Percentiles rank a stretch among this genome's conserved stretches.
These are phyloP conservation scores for Metalampra italica DNA, from an alignment of 2,888 invertebrate species.

Conservation along the genomic window DNA sequence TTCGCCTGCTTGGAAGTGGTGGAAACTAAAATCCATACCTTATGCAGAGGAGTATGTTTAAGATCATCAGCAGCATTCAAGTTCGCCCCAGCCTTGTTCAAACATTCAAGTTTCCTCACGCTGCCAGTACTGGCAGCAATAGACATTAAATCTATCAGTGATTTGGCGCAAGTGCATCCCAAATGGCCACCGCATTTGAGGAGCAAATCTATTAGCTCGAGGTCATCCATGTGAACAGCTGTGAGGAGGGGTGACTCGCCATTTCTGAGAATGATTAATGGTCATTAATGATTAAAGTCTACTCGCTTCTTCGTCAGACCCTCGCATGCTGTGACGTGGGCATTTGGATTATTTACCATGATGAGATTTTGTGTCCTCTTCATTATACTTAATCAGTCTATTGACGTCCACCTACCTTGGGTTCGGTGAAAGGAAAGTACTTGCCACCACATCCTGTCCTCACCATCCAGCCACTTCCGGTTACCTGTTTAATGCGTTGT, in stretches of 20 bases:
- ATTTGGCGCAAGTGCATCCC: slow-evolving; percentile 73
- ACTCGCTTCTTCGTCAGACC: no score
- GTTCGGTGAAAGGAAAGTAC: no score
- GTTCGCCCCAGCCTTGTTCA: slow-evolving; percentile 82
- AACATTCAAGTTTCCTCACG: slow-evolving; percentile 77
- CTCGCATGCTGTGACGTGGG: no score
- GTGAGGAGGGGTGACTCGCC: slow-evolving; percentile 85
- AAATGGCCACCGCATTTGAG: slow-evolving; percentile 87
- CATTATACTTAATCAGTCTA: no score
- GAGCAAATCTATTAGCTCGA: slow-evolving; percentile 81
- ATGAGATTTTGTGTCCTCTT: no score
- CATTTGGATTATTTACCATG: no score
- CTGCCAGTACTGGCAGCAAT: slow-evolving; percentile 81
- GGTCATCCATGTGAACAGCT: slow-evolving; percentile 82
- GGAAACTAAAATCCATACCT: slow-evolving; percentile 49
- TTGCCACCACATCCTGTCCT: no score
- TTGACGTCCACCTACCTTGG: no score
- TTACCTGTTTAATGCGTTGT: no score
- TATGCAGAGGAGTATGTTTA: slow-evolving; percentile 83
- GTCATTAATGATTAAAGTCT: no score
- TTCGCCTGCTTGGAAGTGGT: no score
- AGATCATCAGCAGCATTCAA: slow-evolving; percentile 80
- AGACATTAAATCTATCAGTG: slow-evolving; percentile 83
- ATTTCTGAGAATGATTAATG: slow-evolving; percentile 45
- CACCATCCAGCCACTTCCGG: no score